phyloP scores from a whole-genome alignment of 2,888 invertebrate genomes.

The Sinopyrophorus schimmeli region DNA sequence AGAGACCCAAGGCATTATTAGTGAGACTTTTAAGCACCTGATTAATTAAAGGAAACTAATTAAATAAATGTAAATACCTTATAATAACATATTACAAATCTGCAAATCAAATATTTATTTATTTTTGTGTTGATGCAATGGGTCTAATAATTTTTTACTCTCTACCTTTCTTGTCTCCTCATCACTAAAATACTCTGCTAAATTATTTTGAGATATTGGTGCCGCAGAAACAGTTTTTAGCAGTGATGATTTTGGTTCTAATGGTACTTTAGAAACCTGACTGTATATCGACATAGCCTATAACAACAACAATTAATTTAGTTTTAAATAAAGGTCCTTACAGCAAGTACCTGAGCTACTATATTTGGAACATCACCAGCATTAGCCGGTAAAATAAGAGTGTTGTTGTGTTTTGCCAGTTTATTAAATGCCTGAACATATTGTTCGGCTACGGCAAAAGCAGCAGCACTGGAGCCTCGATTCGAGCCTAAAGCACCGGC shows the following conservation, averaged over 20 bases:
- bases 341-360: slow-evolving; percentile 71
- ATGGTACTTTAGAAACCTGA: slow-evolving; percentile 55
- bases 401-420: slow-evolving; percentile 91
- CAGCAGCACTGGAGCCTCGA: slow-evolving; percentile 86
- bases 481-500: slow-evolving; percentile 64
- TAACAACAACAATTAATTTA: slow-evolving; percentile 41
- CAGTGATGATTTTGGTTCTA: slow-evolving; percentile 1
- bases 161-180: slow-evolving; percentile 47
- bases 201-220: slow-evolving; percentile 36
- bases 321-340: slow-evolving; percentile 16
- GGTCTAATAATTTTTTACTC: slow-evolving; percentile 21
- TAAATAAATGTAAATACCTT: too few relatives aligned
- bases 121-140: slow-evolving; percentile 30
- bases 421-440: slow-evolving; percentile 94
- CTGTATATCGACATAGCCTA: slow-evolving; percentile 68
- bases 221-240: slow-evolving; percentile 7
- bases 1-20: too few relatives aligned
- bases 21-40: too few relatives aligned
- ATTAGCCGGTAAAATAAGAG: slow-evolving; percentile 90
- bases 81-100: too few relatives aligned
- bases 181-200: slow-evolving; percentile 54
- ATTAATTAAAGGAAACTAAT: too few relatives aligned
- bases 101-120: slow-evolving; percentile 26
- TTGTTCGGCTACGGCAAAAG: slow-evolving; percentile 90
- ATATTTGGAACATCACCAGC: slow-evolving; percentile 78